Conservation (phyloP, 2,888 invertebrate species). For the Linyphia triangularis region DNA sequence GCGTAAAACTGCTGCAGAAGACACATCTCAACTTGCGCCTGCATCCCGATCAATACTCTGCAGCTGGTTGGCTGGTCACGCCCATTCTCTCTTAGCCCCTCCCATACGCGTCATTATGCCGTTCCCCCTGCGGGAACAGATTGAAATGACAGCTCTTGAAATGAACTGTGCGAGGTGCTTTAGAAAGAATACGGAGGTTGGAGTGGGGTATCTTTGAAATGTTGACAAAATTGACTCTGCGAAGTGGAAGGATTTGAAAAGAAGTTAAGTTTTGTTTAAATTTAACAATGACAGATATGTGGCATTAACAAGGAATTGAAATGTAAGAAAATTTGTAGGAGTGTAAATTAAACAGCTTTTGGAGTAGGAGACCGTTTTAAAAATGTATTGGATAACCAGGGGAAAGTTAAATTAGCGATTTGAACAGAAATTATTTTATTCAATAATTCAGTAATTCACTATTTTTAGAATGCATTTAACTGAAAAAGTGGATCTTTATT, state of each 20-base stretch:
- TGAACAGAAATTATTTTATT: too few species aligned
- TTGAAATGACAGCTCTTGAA: slow-evolving; percentile 15
- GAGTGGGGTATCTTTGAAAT: not conserved
- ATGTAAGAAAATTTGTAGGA: too few species aligned
- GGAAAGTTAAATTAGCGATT: too few species aligned
- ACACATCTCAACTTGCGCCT: slow-evolving; percentile 31
- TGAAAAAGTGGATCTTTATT: too few species aligned
- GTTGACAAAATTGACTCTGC: too few species aligned
- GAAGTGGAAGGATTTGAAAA: not conserved
- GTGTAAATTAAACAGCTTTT: too few species aligned
- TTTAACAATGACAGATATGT: too few species aligned
- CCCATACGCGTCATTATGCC: slow-evolving; percentile 37
- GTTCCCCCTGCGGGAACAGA: slow-evolving; percentile 21
- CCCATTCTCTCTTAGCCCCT: not conserved
- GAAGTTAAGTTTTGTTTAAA: not conserved
- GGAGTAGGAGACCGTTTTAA: too few species aligned
- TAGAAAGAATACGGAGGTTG: not conserved
- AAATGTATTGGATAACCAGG: too few species aligned
- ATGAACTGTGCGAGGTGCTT: not conserved
- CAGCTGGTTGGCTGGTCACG: slow-evolving; percentile 38
- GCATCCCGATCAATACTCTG: slow-evolving; percentile 38
- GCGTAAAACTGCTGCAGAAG: slow-evolving; percentile 14
- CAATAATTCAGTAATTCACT: too few species aligned
- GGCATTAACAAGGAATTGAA: too few species aligned
- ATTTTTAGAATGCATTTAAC: too few species aligned